phyloP scores from a whole-genome alignment of 1,140 invertebrate genomes.

The Drosophila nebulosa region DNA sequence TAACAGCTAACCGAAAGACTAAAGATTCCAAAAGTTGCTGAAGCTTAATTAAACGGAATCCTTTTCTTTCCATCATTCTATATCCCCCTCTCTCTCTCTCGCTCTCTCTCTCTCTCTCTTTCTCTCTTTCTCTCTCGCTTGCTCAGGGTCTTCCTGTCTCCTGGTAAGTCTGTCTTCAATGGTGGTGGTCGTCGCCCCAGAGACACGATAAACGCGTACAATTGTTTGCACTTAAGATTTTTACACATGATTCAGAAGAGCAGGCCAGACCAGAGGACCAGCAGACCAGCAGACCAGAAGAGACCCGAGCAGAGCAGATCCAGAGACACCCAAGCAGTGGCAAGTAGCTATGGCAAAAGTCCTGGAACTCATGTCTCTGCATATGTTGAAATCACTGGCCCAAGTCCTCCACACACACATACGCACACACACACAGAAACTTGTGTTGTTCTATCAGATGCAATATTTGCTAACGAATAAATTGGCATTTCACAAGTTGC shows the following conservation, averaged over 20 bases:
- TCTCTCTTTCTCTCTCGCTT: slow-evolving; percentile 16
- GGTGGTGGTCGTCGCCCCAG: slow-evolving; percentile 79
- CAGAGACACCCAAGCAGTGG: slow-evolving; percentile 23
- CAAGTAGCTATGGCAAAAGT: slow-evolving; percentile 37
- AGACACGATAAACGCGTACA: slow-evolving; percentile 80
- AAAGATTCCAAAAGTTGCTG: neutral
- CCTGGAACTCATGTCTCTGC: slow-evolving; percentile 73
- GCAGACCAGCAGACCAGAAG: slow-evolving; percentile 41
- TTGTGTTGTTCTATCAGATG: slow-evolving; percentile 74
- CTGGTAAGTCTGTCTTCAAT: slow-evolving; percentile 48
- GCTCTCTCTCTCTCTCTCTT: neutral
- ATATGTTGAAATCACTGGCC: slow-evolving; percentile 53
- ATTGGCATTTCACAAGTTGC: slow-evolving; percentile 79
- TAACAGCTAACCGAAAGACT: slow-evolving; percentile 21
- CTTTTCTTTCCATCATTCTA: slow-evolving; percentile 17
- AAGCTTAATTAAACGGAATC: slow-evolving; percentile 77
- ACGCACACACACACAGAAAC: neutral
- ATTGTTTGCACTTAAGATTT: slow-evolving; percentile 81
- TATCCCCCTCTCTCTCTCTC: neutral
- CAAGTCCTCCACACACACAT: slow-evolving; percentile 14
- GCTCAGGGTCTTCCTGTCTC: neutral
- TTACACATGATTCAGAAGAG: slow-evolving; percentile 80
- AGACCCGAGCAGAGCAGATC: slow-evolving; percentile 35
- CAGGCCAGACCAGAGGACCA: slow-evolving; percentile 34
- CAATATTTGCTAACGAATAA: slow-evolving; percentile 80